A percentile compares a stretch with the other conserved stretches of the same genome.
Evolutionary conservation across 1,140 invertebrate species (phyloP).

Genomic region (Sarcophaga bullata): DNA sequence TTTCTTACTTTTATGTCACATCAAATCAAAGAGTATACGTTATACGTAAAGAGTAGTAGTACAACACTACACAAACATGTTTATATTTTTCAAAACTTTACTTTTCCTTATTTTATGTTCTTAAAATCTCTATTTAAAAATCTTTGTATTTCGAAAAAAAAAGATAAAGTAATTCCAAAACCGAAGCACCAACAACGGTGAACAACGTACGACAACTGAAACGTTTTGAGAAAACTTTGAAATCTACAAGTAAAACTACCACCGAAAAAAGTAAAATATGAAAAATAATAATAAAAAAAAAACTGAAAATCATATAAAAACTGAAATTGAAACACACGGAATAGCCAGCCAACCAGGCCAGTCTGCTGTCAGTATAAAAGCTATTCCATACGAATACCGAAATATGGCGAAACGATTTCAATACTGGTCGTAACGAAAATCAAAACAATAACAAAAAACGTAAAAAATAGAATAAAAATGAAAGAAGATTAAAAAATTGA

Average conservation of each 20-base stretch:
- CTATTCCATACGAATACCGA: constrained; percentile 16
- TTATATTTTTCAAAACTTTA: too few relatives aligned
- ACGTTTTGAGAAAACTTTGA: constrained; percentile 37
- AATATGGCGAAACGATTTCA: constrained; percentile 27
- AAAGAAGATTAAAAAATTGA: constrained; percentile 9
- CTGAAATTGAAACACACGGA: background rate
- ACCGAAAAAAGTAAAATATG: constrained; percentile 28
- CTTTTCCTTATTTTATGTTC: too few relatives aligned
- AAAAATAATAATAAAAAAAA: background rate
- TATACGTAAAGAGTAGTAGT: too few relatives aligned
- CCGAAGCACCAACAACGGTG: background rate
- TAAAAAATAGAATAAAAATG: background rate
- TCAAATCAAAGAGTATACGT: too few relatives aligned
- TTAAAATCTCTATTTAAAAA: too few relatives aligned
- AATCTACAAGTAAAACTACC: constrained; percentile 34
- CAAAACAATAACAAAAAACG: constrained; percentile 5
- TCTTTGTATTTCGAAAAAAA: too few relatives aligned
- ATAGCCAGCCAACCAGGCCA: too few relatives aligned
- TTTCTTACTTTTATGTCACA: too few relatives aligned
- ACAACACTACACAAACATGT: too few relatives aligned
- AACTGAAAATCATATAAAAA: constrained; percentile 12
- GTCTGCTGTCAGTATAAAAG: background rate
- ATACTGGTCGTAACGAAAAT: constrained; percentile 37
- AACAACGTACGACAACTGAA: constrained; percentile 37
- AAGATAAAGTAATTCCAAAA: background rate